Conservation (phyloP, 2,113 vertebrate species). For the Pygathrix nemaeus region DNA sequence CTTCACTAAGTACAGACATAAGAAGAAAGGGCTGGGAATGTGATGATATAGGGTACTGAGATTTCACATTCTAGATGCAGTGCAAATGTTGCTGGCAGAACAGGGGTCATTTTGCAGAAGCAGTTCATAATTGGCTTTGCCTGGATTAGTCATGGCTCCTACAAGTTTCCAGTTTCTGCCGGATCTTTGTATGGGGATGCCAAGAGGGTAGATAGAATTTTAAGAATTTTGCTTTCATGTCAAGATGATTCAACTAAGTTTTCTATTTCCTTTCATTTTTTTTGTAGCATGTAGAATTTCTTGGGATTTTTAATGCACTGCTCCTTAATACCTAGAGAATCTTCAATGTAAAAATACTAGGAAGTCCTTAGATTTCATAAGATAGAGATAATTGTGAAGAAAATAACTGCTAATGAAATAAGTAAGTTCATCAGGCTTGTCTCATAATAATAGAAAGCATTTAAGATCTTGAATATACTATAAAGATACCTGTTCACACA, state of each 20-base stretch:
- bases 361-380: not conserved
- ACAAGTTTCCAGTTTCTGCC: not conserved
- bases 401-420: constrained; percentile 7
- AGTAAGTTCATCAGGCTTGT: not conserved
- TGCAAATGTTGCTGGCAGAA: not conserved
- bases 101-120: not conserved
- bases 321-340: not conserved
- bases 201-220: not conserved
- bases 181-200: not conserved
- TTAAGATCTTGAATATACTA: not conserved
- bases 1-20: not conserved
- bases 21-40: not conserved
- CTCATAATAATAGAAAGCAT: not conserved
- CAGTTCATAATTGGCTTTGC: not conserved
- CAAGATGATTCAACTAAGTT: not conserved
- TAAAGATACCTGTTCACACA: not conserved
- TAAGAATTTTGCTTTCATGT: constrained; percentile 9
- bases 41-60: rapidly evolving
- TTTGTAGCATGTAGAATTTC: not conserved
- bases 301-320: not conserved
- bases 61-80: no score
- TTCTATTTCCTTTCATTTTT: not conserved
- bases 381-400: not conserved
- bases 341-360: not conserved
- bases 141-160: not conserved